Evolutionary conservation across 2,113 vertebrate species (phyloP), one percentile per base, ranked within the genome.

Genomic region (Strix aluco): DNA sequence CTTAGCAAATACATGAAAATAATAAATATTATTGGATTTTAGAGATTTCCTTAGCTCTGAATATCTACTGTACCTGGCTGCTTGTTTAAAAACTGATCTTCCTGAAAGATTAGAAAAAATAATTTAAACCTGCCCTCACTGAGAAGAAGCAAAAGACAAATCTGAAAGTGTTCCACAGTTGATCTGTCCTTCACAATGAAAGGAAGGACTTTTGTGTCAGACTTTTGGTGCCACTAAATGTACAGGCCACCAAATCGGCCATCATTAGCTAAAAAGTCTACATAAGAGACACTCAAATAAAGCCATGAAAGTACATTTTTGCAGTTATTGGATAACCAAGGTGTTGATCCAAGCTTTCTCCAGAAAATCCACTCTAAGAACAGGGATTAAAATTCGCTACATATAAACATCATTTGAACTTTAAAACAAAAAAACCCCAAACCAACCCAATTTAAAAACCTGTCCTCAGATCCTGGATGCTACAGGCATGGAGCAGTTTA

Each of bases 311-410:
- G 47, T 4, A 20, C 66, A 25, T 49, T 80, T 77, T 11, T 42
- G 62, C 66, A 80, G 74, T 55, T 51, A 65, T 15, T 63, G 77
- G 51, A 21, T 59, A 88, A 92, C 38, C 36, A 34, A 85, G 92
- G 54, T 62, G 55, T 84, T 34, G 86, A 78, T 67, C 62, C 92
- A 92, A 96, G 90, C 69, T 62, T 86, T 58, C 63, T 62, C n/a
- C 69, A 90, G 86, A 88, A 96, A 89, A 95, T 30, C 52, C 74
- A 58, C 63, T 81, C 63, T 23, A 4, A 52, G 47, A 66, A 74
- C 42, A 25, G 19, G 65, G 38, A 72, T 73, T 95, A 93, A 90
- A 84, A 92, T 91, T 90, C 17, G 8, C 55, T 82, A 65, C 70
- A 32, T 34, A 67, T 4, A 78, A 91, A 67, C 19, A 52, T 18